A percentile compares a stretch with the other conserved stretches of the same genome.
These are phyloP conservation scores for Amphiura filiformis DNA, from an alignment of 35 echinoderm and acorn worm species.

Conservation along the genomic window DNA sequence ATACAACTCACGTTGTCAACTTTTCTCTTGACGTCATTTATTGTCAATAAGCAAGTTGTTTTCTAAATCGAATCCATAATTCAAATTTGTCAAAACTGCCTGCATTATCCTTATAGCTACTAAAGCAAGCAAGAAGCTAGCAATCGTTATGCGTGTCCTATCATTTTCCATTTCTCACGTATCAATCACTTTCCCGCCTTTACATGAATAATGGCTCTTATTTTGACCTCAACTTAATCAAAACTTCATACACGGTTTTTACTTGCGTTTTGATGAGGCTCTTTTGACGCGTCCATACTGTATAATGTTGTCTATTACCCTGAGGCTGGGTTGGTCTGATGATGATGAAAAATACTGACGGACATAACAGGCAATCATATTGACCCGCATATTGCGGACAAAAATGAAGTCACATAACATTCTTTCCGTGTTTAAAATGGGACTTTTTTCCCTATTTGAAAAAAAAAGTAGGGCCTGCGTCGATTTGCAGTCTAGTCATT, in stretches of 20 bases:
- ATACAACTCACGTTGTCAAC: too few species aligned
- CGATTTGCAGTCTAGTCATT: too few species aligned
- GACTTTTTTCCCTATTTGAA: too few species aligned
- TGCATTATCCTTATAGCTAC: background rate
- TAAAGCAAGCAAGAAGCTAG: too few species aligned
- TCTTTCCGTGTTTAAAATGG: too few species aligned
- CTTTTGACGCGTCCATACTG: background rate
- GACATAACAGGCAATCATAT: background rate
- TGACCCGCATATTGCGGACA: background rate
- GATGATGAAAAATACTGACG: background rate
- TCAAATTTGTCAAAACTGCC: background rate
- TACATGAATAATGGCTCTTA: background rate
- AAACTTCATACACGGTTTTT: background rate
- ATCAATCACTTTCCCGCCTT: background rate
- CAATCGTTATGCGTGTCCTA: background rate
- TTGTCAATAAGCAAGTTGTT: too few species aligned
- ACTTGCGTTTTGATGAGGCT: background rate
- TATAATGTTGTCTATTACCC: background rate
- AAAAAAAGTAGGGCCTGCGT: too few species aligned
- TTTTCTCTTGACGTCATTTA: too few species aligned
- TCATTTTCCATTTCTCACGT: background rate
- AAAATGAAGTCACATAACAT: background rate
- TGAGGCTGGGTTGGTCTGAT: background rate
- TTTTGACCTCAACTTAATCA: constrained; percentile 5
- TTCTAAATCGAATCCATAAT: background rate